phyloP scores from a whole-genome alignment of 2,113 vertebrate species.

The Catagonus wagneri region DNA sequence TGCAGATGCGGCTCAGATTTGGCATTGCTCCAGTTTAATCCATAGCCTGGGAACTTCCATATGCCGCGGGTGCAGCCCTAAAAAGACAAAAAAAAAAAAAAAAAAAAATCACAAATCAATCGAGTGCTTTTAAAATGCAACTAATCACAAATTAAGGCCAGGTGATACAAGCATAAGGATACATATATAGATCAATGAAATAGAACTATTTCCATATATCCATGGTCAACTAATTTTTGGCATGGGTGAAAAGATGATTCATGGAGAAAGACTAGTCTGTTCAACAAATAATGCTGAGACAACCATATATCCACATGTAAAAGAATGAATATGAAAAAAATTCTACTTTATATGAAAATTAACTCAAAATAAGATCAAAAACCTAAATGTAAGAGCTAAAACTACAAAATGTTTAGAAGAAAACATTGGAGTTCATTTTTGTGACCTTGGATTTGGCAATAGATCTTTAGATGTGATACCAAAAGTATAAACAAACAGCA shows the following conservation, averaged over 20 bases:
- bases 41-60: no score
- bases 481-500: background rate
- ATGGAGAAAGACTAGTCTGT: background rate
- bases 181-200: background rate
- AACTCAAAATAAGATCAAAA: background rate
- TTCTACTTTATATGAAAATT: background rate
- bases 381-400: background rate
- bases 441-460: constrained; percentile 1
- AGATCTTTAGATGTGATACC: background rate
- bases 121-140: background rate
- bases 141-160: background rate
- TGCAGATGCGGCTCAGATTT: no score
- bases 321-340: background rate
- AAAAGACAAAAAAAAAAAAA: no score
- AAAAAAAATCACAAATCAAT: background rate
- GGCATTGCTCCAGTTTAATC: no score
- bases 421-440: constrained; percentile 22
- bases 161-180: background rate
- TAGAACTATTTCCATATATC: background rate
- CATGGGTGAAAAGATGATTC: background rate
- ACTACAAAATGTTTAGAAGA: background rate
- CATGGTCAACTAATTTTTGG: background rate
- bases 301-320: background rate
- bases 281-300: background rate
- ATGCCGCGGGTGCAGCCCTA: no score